phyloP scores from a whole-genome alignment of 37 sponge, comb jelly and placozoan species.

The Geodia barretti region DNA sequence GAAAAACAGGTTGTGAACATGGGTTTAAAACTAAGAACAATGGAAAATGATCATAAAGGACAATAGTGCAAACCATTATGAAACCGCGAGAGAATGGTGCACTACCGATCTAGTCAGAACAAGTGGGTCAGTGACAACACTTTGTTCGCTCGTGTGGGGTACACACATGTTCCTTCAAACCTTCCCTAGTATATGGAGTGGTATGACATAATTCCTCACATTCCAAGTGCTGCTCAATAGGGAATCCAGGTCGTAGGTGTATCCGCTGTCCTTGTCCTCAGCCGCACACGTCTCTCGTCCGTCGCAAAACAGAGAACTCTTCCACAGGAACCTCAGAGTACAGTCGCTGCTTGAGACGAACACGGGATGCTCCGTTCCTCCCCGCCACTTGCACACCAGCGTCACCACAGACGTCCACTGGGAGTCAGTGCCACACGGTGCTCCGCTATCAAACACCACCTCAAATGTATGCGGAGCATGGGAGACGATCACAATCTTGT shows the following conservation, averaged over 20 bases:
- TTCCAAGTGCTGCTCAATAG: conserved; percentile 32
- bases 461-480: conserved; percentile 37
- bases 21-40: no score
- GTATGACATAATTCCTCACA: conserved; percentile 11
- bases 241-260: conserved; percentile 28
- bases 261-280: not conserved
- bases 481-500: conserved; percentile 29
- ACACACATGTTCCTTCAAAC: no score
- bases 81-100: no score
- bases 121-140: no score
- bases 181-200: no score
- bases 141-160: no score
- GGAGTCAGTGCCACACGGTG: conserved; percentile 11
- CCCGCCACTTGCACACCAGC: conserved; percentile 18
- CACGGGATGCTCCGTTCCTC: not conserved
- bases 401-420: conserved; percentile 40
- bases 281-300: conserved; percentile 29
- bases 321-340: conserved; percentile 47
- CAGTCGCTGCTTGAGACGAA: conserved; percentile 25
- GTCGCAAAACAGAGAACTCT: conserved; percentile 33
- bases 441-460: conserved; percentile 29
- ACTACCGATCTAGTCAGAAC: no score
- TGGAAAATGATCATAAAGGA: no score
- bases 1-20: no score
- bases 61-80: no score